Evolutionary conservation across 2,113 vertebrate species (phyloP), one percentile per base, ranked within the genome.

Genomic region (Oryzias woworae): DNA sequence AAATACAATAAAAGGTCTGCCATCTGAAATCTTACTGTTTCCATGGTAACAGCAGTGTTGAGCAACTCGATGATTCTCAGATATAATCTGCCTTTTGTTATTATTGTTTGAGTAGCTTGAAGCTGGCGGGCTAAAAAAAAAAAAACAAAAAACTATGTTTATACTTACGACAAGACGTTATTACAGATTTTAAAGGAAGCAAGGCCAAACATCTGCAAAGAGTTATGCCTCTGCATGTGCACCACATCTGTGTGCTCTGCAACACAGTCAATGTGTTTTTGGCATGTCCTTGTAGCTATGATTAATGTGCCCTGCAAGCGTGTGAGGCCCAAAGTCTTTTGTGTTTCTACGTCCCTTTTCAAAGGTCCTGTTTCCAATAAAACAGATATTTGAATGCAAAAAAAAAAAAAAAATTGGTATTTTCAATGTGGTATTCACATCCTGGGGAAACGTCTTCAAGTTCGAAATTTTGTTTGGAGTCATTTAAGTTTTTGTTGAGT

Each of bases 1-100:
- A 85, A 89, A 89, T 76, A 81, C 86, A 87, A 78, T 79, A 62
- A 69, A 78, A 82, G 77, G 80, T 87, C 81, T 80, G 72, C 67
- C 83, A 75, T 83, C 77, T 20, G 84, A 82, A 86, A 83, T 82
- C 73, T 36, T 88, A 77, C 73, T 69, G 90, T 92, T 92, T 83
- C 91, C 86, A 89, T 88, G 86, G 91, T 69, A 89, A 91, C 91
- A 68, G 78, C 50, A 36, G 69, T 83, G 88, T 86, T 82, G 65
- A 87, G 74, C 73, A 75, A 86, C 78, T 78, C 80, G 50, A 62
- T 80, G 62, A 73, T 69, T 58, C 68, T 75, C 47, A 45, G 44
- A 45, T 17, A 16, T 6, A 2, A 14, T 17, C 44, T 17, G 14
- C 44, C 44, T 45, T 45, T 45, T 17, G 4, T 45, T 45, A 16